phyloP scores from a whole-genome alignment of 2,113 vertebrate species.

The Vireo altiloquus region DNA sequence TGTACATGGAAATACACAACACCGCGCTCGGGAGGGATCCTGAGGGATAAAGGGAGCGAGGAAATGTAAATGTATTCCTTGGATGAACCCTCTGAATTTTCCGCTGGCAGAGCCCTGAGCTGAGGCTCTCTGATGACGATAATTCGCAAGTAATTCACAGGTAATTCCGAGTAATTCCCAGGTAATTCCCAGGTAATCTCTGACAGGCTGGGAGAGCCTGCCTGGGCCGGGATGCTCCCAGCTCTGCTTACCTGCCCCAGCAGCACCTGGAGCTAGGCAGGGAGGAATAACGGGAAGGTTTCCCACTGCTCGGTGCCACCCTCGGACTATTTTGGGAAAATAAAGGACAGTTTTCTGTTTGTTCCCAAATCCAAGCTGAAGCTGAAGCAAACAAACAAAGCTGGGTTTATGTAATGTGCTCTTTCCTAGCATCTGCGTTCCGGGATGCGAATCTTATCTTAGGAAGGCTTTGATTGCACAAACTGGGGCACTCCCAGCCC shows the following conservation, averaged over 20 bases:
- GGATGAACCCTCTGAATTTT: constrained; percentile 10
- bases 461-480: neutral
- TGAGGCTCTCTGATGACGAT: neutral
- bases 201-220: neutral
- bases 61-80: constrained; percentile 7
- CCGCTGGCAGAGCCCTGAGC: neutral
- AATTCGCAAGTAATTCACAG: neutral
- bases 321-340: rapidly evolving
- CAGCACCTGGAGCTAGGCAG: neutral
- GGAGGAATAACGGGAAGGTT: rapidly evolving
- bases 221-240: neutral
- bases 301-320: rapidly evolving
- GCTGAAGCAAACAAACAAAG: neutral
- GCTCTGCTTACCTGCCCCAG: neutral
- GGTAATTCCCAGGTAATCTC: neutral
- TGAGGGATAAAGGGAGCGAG: neutral
- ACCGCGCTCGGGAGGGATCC: neutral
- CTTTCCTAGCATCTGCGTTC: neutral
- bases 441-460: neutral
- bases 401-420: neutral
- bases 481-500: neutral
- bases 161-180: neutral
- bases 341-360: neutral
- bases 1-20: neutral
- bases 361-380: neutral